A percentile compares a stretch with the other conserved stretches of the same genome.
phyloP scores from a whole-genome alignment of 1,140 invertebrate genomes.

The Phymastichus coffea region DNA sequence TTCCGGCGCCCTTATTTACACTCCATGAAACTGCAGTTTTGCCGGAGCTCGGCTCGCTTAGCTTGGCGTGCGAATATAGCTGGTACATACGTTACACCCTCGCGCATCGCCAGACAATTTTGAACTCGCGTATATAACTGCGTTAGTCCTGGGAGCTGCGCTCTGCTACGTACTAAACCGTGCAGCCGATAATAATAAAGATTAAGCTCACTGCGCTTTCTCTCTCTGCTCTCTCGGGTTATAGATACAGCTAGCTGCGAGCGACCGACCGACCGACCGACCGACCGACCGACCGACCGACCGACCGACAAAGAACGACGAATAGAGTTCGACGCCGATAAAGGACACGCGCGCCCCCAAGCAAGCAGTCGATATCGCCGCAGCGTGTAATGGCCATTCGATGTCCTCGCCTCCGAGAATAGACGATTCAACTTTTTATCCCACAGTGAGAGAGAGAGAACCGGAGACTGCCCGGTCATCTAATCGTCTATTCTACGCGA shows the following conservation, averaged over 20 bases:
- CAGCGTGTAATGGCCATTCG: not conserved
- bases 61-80: no score
- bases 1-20: conserved; percentile 21
- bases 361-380: not conserved
- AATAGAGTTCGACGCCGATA: not conserved
- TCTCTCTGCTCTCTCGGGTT: no score
- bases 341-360: not conserved
- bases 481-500: no score
- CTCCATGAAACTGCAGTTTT: conserved; percentile 27
- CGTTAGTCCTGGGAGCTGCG: not conserved
- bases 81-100: no score
- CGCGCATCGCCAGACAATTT: conserved; percentile 15
- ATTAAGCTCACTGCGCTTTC: not conserved
- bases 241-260: no score
- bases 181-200: conserved; percentile 18
- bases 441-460: no score
- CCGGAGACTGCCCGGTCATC: not conserved
- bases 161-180: not conserved
- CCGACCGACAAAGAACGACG: not conserved
- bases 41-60: not conserved
- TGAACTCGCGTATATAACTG: conserved; percentile 22
- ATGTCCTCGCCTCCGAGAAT: not conserved
- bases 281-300: no score
- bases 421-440: not conserved
- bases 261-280: no score